Evolutionary conservation across 2,888 invertebrate genomes (phyloP).

Genomic region (Pedicia rivosa): DNA sequence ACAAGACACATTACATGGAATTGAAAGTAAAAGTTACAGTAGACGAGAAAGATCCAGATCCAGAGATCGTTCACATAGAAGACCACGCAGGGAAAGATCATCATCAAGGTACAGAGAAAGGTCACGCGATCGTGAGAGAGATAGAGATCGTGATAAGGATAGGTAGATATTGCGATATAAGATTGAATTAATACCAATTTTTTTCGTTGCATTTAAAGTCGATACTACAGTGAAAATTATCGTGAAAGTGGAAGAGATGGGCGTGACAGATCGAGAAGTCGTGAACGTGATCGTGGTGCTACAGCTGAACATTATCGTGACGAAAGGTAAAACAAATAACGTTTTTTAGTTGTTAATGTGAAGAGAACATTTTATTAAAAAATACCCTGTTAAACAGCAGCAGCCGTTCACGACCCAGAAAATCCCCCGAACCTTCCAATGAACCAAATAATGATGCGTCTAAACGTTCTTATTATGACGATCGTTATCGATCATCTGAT

Average conservation of each 20-base stretch:
- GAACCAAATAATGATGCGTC: conserved; percentile 26
- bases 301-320: conserved; percentile 26
- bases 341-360: not conserved
- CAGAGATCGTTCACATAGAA: conserved; percentile 32
- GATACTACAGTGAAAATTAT: conserved; percentile 25
- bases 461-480: conserved; percentile 63
- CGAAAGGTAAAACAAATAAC: conserved; percentile 27
- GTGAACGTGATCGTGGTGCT: conserved; percentile 37
- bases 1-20: conserved; percentile 92
- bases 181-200: conserved; percentile 3
- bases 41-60: conserved; percentile 43
- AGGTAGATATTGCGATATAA: conserved; percentile 33
- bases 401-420: conserved; percentile 35
- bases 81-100: conserved; percentile 30
- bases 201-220: conserved; percentile 6
- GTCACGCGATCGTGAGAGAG: conserved; percentile 41
- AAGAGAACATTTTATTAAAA: not conserved
- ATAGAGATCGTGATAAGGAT: conserved; percentile 31
- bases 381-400: conserved; percentile 30
- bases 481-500: conserved; percentile 60
- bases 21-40: conserved; percentile 94
- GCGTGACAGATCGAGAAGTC: conserved; percentile 59
- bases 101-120: conserved; percentile 51
- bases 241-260: conserved; percentile 29
- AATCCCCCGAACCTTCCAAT: conserved; percentile 35